Evolutionary conservation across 2,888 invertebrate species (phyloP), one percentile per base, ranked within the genome.

Genomic region (Tenthredo amoena): DNA sequence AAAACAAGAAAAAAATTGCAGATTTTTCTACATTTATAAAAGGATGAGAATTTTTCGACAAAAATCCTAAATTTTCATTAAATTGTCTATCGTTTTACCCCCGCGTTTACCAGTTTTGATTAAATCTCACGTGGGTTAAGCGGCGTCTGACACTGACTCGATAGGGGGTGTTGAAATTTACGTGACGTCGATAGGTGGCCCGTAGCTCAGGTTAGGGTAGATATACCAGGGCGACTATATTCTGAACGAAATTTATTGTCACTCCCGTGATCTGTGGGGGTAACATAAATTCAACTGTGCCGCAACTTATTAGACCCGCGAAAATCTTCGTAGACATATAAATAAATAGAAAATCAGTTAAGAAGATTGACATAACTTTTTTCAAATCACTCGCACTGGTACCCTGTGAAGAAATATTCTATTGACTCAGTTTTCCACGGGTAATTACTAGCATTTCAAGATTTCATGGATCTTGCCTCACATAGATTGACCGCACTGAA

Each of bases 121-220:
- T 58, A 79, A 79, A 79, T 62, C 79, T 40, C 58, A 77, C 58
- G 21, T 62, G 58, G 31, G 21, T 79, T 50, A 58, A 58, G 21
- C 79, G 62, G 5, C 79, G 55, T 77, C 55, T 18, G 50, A 43
- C 10, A 74, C 40, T 10, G 74, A 74, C 34, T 77, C 50, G 31
- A 77, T 55, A 50, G 50, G 77, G 55, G 77, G 77, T 77, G 77
- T 58, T 62, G 58, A 79, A 79, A 79, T 79, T 79, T 79, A 79
- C 21, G 58, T 79, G 34, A 79, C 58, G 58, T 58, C 58, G 62
- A 77, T 55, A 77, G 77, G 34, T 55, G 31, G 71, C 18, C 47
- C n/a, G n/a, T 58, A 79, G 79, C 58, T 79, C 47, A 34, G 55
- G 58, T 55, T 55, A 40, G 79, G 58, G 58, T 58, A 58, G 50